Evolutionary conservation across 2,113 vertebrate genomes (phyloP).

Genomic region (Sphyrna mokarran): DNA sequence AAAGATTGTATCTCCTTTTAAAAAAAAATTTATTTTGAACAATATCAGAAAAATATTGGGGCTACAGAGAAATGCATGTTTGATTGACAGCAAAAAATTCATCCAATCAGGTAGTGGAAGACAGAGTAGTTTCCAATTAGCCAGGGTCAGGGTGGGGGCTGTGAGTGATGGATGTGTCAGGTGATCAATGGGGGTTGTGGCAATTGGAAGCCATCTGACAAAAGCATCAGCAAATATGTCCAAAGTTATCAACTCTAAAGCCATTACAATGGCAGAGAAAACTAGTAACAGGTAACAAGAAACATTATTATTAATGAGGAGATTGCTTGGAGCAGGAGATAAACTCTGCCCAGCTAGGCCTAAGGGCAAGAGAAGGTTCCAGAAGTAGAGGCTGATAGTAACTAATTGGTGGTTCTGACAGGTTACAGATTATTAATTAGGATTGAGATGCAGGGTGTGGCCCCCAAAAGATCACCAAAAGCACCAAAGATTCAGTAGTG

Average conservation of each 20-base stretch:
- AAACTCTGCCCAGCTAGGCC: neutral
- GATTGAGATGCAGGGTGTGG: neutral
- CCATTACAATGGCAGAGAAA: neutral
- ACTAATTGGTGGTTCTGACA: neutral
- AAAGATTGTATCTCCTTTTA: neutral
- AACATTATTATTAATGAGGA: neutral
- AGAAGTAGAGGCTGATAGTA: too few relatives aligned
- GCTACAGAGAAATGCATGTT: neutral
- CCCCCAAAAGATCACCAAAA: neutral
- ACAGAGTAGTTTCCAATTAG: neutral
- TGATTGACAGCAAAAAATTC: neutral
- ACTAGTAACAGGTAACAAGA: neutral
- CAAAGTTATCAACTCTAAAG: neutral
- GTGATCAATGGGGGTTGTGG: neutral
- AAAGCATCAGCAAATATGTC: neutral
- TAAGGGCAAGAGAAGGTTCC: neutral
- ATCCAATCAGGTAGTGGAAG: neutral
- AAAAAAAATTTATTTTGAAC: neutral
- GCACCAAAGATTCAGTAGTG: too few relatives aligned
- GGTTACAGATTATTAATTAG: neutral
- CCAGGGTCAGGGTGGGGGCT: neutral
- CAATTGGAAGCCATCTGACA: neutral
- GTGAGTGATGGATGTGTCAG: neutral
- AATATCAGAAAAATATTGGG: neutral
- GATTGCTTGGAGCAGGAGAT: neutral